A percentile compares a stretch with the other conserved stretches of the same genome.
Conservation (phyloP, 2,797 vertebrate species). For the Rhinatrema bivittatum region DNA sequence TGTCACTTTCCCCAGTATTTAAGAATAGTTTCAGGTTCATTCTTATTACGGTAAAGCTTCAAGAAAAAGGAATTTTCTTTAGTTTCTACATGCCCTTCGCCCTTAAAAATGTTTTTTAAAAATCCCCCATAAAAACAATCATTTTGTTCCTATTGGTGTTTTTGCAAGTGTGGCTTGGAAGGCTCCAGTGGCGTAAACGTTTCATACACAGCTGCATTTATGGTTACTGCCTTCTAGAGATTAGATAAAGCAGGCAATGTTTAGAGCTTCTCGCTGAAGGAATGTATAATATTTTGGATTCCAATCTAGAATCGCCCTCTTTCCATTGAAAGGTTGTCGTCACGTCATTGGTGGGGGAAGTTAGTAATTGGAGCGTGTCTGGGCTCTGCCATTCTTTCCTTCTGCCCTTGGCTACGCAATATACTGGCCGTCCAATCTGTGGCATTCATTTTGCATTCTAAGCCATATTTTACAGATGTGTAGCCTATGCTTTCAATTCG, state of each 20-base stretch:
- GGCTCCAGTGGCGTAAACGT: background rate
- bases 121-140: too few relatives aligned
- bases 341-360: background rate
- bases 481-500: too few relatives aligned
- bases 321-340: conserved; percentile 1
- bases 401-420: background rate
- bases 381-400: background rate
- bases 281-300: conserved; percentile 9
- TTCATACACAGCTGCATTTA: conserved; percentile 3
- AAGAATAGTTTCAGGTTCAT: too few relatives aligned
- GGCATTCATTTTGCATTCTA: background rate
- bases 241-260: background rate
- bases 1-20: too few relatives aligned
- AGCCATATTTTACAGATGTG: background rate
- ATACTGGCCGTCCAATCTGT: background rate
- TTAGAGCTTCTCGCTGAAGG: conserved; percentile 4
- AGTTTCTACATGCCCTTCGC: too few relatives aligned
- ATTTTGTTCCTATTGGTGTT: too few relatives aligned
- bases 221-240: conserved; percentile 2
- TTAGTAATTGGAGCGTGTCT: background rate
- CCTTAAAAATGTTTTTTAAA: too few relatives aligned
- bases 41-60: too few relatives aligned
- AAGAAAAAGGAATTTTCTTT: too few relatives aligned
- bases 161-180: background rate
- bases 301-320: background rate